Evolutionary conservation across 2,797 vertebrate genomes (phyloP).

Genomic region (Alca torda): DNA sequence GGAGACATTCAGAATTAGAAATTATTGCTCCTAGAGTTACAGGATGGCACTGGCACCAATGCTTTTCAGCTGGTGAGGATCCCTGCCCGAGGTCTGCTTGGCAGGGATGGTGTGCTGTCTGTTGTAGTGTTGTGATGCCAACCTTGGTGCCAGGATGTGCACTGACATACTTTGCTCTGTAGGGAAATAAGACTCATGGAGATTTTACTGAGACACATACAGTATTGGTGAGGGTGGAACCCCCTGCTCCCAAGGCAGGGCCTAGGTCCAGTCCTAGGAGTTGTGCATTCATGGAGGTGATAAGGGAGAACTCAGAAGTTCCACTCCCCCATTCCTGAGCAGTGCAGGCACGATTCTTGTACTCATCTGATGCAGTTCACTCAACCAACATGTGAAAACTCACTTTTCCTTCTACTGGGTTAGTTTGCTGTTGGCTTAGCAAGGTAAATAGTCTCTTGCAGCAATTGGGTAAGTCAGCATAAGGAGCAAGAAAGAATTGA

Average conservation of each 20-base stretch:
- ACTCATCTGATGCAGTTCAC: background rate
- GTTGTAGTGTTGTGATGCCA: no score
- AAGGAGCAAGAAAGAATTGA: background rate
- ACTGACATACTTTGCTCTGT: background rate
- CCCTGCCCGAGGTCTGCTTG: background rate
- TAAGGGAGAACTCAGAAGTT: background rate
- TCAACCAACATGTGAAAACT: background rate
- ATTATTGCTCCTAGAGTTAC: background rate
- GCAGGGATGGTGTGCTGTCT: background rate
- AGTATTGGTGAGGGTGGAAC: background rate
- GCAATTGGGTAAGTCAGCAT: background rate
- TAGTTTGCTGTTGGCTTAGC: background rate
- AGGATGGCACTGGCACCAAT: background rate
- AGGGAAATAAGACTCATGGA: background rate
- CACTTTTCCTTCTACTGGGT: background rate
- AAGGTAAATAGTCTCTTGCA: background rate
- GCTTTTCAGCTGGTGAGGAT: background rate
- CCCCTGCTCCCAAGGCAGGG: background rate
- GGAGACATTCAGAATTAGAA: background rate
- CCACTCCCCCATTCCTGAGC: background rate
- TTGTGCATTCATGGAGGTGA: background rate
- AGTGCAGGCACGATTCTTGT: background rate
- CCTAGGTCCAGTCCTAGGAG: background rate
- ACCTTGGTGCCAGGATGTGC: background rate
- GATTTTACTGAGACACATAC: background rate